phyloP scores from a whole-genome alignment of 2,797 vertebrate species.

The Darevskia nairensis region DNA sequence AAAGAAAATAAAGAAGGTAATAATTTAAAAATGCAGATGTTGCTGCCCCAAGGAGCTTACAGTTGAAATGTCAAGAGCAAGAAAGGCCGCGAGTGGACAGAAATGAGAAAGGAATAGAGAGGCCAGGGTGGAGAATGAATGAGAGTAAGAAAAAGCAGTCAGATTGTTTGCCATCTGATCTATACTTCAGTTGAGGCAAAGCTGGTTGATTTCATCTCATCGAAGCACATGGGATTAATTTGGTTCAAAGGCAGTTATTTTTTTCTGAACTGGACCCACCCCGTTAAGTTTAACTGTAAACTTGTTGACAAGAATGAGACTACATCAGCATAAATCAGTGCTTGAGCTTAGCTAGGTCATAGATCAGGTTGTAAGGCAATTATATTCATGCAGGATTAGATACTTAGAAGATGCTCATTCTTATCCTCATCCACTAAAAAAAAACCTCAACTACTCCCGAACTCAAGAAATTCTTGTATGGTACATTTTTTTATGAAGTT shows the following conservation, averaged over 20 bases:
- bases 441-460: background rate
- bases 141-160: background rate
- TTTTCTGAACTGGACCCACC: background rate
- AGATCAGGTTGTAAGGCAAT: constrained; percentile 7
- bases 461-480: background rate
- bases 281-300: background rate
- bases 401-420: background rate
- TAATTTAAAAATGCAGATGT: background rate
- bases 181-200: background rate
- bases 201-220: background rate
- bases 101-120: background rate
- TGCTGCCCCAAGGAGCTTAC: background rate
- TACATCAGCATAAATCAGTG: background rate
- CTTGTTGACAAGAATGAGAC: background rate
- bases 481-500: background rate
- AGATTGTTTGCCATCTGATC: background rate
- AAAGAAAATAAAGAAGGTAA: no score
- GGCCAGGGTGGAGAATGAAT: background rate
- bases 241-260: background rate
- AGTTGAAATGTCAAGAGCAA: background rate
- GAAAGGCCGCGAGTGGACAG: background rate
- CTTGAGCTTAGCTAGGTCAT: background rate
- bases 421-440: background rate
- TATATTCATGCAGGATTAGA: background rate
- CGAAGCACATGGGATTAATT: background rate